phyloP scores from a whole-genome alignment of 2,797 vertebrate genomes.

The Corythornis leucogaster region DNA sequence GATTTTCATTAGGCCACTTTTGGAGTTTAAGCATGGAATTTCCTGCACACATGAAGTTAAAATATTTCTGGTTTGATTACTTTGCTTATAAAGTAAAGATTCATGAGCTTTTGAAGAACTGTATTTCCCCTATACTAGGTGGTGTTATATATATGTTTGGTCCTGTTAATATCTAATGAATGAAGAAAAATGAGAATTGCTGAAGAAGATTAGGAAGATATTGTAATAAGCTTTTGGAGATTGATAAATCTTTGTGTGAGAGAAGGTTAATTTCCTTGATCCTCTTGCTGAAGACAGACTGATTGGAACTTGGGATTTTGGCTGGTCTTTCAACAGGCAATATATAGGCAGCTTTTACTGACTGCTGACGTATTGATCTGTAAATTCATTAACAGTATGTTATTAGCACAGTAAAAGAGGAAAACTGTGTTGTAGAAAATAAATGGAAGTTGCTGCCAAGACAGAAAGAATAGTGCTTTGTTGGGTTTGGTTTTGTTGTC shows the following conservation, averaged over 20 bases:
- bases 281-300: background rate
- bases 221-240: background rate
- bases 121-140: background rate
- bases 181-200: background rate
- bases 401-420: background rate
- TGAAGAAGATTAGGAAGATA: background rate
- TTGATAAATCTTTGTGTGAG: background rate
- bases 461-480: background rate
- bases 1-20: background rate
- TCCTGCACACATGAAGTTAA: background rate
- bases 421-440: background rate
- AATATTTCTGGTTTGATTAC: background rate
- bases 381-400: background rate
- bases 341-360: background rate
- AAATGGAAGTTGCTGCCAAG: background rate
- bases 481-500: background rate
- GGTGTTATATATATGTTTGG: background rate
- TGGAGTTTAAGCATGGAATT: background rate
- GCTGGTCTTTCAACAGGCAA: background rate
- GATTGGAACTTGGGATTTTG: background rate
- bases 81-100: background rate
- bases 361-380: background rate
- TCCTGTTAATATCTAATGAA: constrained; percentile 1
- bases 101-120: background rate
- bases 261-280: background rate